Evolutionary conservation across 2,113 vertebrate genomes (phyloP).

Genomic region (Pituophis catenifer): DNA sequence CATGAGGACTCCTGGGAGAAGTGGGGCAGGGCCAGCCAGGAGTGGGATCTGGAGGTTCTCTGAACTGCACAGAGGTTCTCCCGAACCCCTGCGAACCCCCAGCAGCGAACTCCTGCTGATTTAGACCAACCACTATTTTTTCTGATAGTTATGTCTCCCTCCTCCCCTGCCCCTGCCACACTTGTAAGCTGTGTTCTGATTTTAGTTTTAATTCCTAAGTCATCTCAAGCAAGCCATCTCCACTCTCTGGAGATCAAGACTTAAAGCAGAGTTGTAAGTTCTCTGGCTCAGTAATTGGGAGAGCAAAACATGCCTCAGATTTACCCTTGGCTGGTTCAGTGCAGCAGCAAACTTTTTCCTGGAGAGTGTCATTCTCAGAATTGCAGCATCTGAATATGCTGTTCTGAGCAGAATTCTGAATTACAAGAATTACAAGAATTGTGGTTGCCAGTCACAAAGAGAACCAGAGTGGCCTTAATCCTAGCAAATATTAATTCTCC

Average conservation of each 20-base stretch:
- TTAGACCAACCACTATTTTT: not conserved
- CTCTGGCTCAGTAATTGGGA: not conserved
- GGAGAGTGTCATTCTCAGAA: not conserved
- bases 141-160: not conserved
- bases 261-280: not conserved
- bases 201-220: not conserved
- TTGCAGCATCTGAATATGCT: not conserved
- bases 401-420: not conserved
- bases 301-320: not conserved
- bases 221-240: not conserved
- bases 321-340: not conserved
- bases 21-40: too few relatives aligned
- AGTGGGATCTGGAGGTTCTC: too few relatives aligned
- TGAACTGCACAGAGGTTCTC: too few relatives aligned
- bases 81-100: too few relatives aligned
- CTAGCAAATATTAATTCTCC: not conserved
- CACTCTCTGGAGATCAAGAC: not conserved
- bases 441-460: not conserved
- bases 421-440: not conserved
- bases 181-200: not conserved
- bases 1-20: too few relatives aligned
- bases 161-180: fast-evolving
- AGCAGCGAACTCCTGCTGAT: not conserved
- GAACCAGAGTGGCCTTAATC: not conserved
- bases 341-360: not conserved